These are phyloP conservation scores for Micromesistius poutassou DNA, from an alignment of 2,797 vertebrate genomes.

Conservation along the genomic window DNA sequence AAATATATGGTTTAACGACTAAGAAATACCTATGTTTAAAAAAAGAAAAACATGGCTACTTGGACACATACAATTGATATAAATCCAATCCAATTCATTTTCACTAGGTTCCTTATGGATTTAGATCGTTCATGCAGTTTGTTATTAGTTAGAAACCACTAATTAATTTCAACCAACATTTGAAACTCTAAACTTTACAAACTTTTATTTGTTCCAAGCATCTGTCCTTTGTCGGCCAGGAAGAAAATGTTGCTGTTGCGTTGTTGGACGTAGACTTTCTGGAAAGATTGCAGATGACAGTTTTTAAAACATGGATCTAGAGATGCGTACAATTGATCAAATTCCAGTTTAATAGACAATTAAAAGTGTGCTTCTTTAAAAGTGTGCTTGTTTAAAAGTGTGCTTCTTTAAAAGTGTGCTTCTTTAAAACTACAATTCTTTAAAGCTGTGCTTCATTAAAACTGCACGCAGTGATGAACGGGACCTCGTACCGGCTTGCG, in stretches of 20 bases:
- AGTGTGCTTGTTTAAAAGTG: too few relatives aligned
- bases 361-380: too few relatives aligned
- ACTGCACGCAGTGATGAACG: too few relatives aligned
- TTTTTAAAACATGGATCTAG: neutral
- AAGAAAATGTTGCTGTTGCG: slow-evolving; percentile 95
- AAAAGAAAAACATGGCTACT: too few relatives aligned
- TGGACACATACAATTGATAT: too few relatives aligned
- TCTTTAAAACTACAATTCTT: too few relatives aligned
- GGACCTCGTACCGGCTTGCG: too few relatives aligned
- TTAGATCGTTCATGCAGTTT: neutral
- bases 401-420: too few relatives aligned
- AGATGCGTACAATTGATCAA: neutral
- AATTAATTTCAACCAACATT: neutral
- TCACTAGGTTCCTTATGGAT: neutral
- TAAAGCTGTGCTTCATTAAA: too few relatives aligned
- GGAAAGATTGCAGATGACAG: slow-evolving; percentile 16
- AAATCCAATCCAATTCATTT: too few relatives aligned
- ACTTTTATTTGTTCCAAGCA: slow-evolving; percentile 85
- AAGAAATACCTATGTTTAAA: neutral
- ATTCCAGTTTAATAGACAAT: neutral
- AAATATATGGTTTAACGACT: neutral
- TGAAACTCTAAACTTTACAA: slow-evolving; percentile 51
- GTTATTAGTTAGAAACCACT: neutral
- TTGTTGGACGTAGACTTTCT: slow-evolving; percentile 92
- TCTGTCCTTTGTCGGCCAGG: slow-evolving; percentile 80